Base-by-base conservation (phyloP, 2,888 invertebrate genomes). In the Trisateles emortualis region DNA sequence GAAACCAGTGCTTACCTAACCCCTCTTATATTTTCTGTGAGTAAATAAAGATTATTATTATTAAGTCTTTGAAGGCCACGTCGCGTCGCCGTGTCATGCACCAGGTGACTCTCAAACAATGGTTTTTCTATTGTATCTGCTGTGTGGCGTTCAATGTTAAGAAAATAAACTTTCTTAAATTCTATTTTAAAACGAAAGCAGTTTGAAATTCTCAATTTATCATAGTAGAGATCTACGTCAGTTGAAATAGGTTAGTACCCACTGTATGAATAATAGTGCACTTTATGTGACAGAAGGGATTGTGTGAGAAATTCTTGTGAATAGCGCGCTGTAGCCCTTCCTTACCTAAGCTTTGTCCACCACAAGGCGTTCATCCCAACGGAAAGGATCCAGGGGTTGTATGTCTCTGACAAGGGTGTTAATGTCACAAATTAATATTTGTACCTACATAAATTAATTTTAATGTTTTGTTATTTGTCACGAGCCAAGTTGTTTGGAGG, bases 221-320 rank as follows among this genome's bases (percentile, higher is more conserved):
- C 84, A 85, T 76, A 70, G 73, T 68, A 68, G 69, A 78, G 79
- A 81, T 79, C 77, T 82, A 73, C 74, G 84, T 84, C 83, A 78
- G 76, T 78, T 76, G 74, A 78, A 83, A 79, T 81, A 74, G 76
- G 77, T 78, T 78, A 72, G 68, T 73, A 65, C 73, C 74, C 75
- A 72, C 72, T 68, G 68, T 68, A 76, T 86, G 87, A 88, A 84
- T 89, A 87, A 88, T 87, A 84, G 88, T 86, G 83, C 82, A 85
- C 79, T 88, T 84, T 83, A 80, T 83, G 70, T 84, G 86, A 86
- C 86, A 83, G 79, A 69, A 72, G 75, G 85, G 84, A 84, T 87
- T 87, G 79, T 59, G 65, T 71, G 78, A 76, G 81, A 82, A 78
- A 84, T 84, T 83, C 78, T 74, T 78, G 79, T 83, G 87, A 86